A percentile compares a stretch with the other conserved stretches of the same genome.
phyloP scores from a whole-genome alignment of 2,888 invertebrate species.

The Capitulum mitella region DNA sequence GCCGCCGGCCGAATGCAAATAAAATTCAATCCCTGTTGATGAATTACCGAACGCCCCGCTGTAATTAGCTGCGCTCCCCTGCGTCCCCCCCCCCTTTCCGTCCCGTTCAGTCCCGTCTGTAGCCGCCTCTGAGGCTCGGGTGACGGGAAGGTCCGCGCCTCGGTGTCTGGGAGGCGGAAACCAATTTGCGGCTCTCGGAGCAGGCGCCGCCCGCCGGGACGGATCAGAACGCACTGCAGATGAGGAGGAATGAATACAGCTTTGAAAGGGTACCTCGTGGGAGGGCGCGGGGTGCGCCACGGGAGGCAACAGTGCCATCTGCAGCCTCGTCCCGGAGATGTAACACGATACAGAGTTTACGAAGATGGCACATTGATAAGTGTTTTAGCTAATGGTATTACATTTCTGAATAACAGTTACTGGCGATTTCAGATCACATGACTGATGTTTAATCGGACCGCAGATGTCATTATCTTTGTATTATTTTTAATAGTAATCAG shows the following conservation, averaged over 20 bases:
- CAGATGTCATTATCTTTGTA: background rate
- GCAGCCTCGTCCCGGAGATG: no score
- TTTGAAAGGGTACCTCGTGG: conserved; percentile 4
- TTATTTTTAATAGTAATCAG: no score
- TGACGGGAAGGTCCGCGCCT: no score
- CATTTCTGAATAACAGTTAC: no score
- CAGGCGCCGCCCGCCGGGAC: background rate
- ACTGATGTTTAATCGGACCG: background rate
- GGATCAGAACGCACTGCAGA: background rate
- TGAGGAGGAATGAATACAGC: background rate
- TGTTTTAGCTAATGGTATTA: no score
- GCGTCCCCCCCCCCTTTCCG: background rate
- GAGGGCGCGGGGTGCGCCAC: background rate
- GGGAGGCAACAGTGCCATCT: no score
- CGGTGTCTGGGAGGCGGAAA: no score
- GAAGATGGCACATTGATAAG: no score
- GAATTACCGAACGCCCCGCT: background rate
- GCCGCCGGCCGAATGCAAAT: background rate
- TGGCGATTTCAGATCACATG: background rate
- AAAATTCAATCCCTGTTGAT: background rate
- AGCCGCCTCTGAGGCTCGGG: no score
- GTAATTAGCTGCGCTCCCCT: background rate
- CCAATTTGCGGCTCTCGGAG: background rate
- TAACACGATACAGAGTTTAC: no score
- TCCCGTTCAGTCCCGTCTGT: no score